phyloP scores from a whole-genome alignment of 2,113 vertebrate genomes.

The Anser cygnoides region DNA sequence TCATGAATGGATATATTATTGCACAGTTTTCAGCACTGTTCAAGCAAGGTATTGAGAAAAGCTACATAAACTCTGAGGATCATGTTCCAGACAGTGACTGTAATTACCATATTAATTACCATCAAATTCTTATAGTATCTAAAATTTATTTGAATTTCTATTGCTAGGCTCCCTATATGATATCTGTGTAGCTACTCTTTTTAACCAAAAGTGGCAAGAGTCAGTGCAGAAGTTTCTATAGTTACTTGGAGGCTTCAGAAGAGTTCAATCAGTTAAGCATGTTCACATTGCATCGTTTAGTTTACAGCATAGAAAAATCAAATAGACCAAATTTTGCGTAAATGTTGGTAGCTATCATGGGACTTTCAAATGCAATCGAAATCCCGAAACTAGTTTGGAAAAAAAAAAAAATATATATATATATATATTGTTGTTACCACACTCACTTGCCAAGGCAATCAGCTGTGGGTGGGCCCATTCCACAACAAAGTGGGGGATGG shows the following conservation, averaged over 20 bases:
- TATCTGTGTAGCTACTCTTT: no score
- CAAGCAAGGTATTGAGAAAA: background rate
- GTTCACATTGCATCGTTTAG: background rate
- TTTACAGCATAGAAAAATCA: background rate
- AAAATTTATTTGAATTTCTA: background rate
- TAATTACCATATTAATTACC: background rate
- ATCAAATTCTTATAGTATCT: background rate
- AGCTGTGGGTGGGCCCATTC: no score
- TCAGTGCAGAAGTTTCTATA: background rate
- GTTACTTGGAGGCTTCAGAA: background rate
- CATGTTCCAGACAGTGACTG: background rate
- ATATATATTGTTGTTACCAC: background rate
- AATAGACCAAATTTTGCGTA: background rate
- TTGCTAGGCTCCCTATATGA: background rate
- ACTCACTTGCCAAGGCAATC: no score
- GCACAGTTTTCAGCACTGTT: background rate
- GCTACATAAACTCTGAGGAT: accelerated
- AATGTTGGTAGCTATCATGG: background rate
- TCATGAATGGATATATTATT: background rate
- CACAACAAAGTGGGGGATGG: no score
- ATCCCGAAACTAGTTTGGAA: background rate
- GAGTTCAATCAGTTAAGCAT: background rate
- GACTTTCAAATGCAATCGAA: background rate
- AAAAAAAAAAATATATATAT: background rate
- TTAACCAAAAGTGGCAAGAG: background rate